Evolutionary conservation across 2,888 invertebrate species (phyloP), one percentile per base, ranked within the genome.

Genomic region (Drosophila subsilvestris): DNA sequence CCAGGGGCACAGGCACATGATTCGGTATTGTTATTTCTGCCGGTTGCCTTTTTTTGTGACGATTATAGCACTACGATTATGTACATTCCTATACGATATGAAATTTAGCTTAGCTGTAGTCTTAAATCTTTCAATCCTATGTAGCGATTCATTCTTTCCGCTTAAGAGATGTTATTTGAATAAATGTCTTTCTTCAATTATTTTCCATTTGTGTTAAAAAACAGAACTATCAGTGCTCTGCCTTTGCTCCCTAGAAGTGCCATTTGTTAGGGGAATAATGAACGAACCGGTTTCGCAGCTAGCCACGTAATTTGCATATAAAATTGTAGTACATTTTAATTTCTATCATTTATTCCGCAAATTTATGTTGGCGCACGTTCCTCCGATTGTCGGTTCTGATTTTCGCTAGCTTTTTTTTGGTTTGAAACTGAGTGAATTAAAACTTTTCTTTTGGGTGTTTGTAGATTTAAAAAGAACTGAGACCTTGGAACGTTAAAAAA

Each of bases 291-390:
- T 78, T 74, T 61, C 43, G 22, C 61, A 57, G 71, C 54, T 55
- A 17, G 67, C 63, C 76, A 78, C 77, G 77, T 76, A 74, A 62
- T 78, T 78, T 69, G 54, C 42, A 74, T 59, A 78, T 78, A 76
- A 78, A 78, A 66, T 66, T 74, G 60, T 68, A 68, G 63, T 53
- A 71, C 63, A 61, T 75, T 68, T 75, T 57, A 75, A 71, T 71
- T 75, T 62, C 48, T 5, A 45, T 50, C 71, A 71, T 67, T 75
- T 67, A 63, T 61, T 75, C 14, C 29, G 18, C 50, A 67, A 66
- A 74, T 72, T 78, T 76, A 76, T 74, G 74, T 18, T 20, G 56
- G 43, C 25, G 58, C 65, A 74, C 68, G 63, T 68, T 60, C 43
- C 32, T 12, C 43, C 17, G 25, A 20, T 17, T 45, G 58, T 51